phyloP scores from a whole-genome alignment of 2,113 vertebrate genomes.

The Mormyrus iriodes region DNA sequence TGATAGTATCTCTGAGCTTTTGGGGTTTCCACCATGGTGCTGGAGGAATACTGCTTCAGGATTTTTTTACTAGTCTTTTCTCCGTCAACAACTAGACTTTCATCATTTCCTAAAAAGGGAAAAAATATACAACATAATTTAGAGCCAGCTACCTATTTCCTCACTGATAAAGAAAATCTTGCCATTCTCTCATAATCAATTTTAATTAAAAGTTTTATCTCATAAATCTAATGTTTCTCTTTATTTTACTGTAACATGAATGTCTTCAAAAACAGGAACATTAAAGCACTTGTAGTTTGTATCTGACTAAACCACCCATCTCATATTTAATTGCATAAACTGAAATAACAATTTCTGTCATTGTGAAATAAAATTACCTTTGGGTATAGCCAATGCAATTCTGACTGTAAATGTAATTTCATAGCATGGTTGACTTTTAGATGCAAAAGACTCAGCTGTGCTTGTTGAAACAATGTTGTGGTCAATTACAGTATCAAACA shows the following conservation, averaged over 20 bases:
- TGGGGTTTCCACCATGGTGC: background rate
- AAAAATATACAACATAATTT: background rate
- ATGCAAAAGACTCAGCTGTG: conserved; percentile 29
- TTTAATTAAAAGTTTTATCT: background rate
- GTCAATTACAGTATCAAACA: background rate
- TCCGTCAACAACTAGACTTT: conserved; percentile 13
- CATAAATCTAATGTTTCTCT: background rate
- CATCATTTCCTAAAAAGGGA: conserved; percentile 41
- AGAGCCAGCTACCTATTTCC: background rate
- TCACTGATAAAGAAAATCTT: background rate
- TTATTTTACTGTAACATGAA: background rate
- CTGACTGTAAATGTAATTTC: conserved; percentile 60
- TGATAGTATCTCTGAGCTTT: conserved; percentile 60
- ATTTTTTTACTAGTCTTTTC: conserved; percentile 26
- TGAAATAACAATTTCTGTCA: background rate
- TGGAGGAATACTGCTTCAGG: conserved; percentile 11
- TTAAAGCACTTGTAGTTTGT: background rate
- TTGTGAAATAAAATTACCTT: conserved; percentile 36
- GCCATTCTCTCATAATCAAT: background rate
- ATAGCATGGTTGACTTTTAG: background rate
- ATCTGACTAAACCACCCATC: background rate
- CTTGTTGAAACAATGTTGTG: conserved; percentile 4
- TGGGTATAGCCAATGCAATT: conserved; percentile 61
- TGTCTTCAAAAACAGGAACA: background rate
- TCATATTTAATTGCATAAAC: background rate